These are phyloP conservation scores for Anarhynchus alexandrinus DNA, from an alignment of 2,113 vertebrate species.

Conservation along the genomic window DNA sequence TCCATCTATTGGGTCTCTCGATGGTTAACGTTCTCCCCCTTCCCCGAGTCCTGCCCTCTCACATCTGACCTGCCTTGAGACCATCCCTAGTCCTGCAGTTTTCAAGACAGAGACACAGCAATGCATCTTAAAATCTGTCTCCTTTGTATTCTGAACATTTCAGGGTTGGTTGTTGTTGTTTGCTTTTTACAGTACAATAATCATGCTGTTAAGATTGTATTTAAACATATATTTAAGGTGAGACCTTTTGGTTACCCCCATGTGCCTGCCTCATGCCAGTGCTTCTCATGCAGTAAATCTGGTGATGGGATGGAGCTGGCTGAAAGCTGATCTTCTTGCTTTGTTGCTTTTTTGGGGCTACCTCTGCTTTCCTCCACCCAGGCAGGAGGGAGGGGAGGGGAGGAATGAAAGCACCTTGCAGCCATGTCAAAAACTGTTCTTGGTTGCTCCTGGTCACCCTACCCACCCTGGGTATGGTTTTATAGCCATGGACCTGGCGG, in stretches of 20 bases:
- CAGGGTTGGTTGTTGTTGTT: background rate
- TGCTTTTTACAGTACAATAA: background rate
- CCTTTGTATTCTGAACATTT: background rate
- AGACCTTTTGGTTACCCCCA: background rate
- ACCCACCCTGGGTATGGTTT: accelerated
- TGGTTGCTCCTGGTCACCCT: background rate
- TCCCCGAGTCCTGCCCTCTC: background rate
- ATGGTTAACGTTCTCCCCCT: background rate
- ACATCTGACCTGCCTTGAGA: background rate
- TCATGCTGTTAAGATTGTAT: background rate
- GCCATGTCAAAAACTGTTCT: background rate
- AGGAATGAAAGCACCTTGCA: background rate
- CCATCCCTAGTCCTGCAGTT: background rate
- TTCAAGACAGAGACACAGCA: background rate
- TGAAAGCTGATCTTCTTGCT: background rate
- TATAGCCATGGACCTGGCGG: background rate
- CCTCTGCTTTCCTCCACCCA: background rate
- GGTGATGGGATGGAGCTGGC: accelerated
- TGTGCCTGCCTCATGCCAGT: accelerated
- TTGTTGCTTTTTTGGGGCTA: background rate
- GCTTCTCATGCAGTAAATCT: background rate
- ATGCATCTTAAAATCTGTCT: background rate
- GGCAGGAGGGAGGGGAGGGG: background rate
- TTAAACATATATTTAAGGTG: background rate
- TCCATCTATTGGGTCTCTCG: accelerated